phyloP scores from a whole-genome alignment of 2,113 vertebrate species.

The Nannobrachium achirus region DNA sequence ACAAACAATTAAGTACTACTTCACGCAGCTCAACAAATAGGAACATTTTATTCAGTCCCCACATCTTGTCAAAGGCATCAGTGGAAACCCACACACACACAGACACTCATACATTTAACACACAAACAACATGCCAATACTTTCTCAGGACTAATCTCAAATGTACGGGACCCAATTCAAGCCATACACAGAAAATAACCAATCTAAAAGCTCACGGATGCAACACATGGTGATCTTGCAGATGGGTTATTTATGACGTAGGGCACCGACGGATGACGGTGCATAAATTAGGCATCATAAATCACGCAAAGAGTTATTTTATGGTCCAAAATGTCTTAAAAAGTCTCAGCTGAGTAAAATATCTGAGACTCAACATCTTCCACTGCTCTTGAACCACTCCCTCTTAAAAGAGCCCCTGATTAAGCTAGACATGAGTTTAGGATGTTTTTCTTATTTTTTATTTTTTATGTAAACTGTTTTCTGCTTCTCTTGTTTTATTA shows the following conservation, averaged over 20 bases:
- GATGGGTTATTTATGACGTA: too few species aligned
- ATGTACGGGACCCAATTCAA: too few species aligned
- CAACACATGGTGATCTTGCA: too few species aligned
- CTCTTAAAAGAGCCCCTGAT: slow-evolving; percentile 31
- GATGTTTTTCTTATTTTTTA: slow-evolving; percentile 37
- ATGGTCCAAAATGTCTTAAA: slow-evolving; percentile 27
- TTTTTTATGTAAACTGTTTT: slow-evolving; percentile 67
- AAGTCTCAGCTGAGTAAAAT: slow-evolving; percentile 7
- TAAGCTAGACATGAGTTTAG: slow-evolving; percentile 29
- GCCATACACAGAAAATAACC: too few species aligned
- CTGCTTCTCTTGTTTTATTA: slow-evolving; percentile 61
- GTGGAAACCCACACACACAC: not conserved
- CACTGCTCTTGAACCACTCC: slow-evolving; percentile 16
- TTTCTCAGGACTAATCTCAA: slow-evolving; percentile 52
- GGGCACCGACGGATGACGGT: too few species aligned
- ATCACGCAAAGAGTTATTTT: slow-evolving; percentile 8
- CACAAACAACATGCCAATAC: slow-evolving; percentile 33
- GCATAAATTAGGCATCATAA: too few species aligned
- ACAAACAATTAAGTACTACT: too few species aligned
- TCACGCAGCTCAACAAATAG: too few species aligned
- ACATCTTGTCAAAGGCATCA: slow-evolving; percentile 2
- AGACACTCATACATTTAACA: slow-evolving; percentile 11
- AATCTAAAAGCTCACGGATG: too few species aligned
- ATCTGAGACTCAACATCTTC: not conserved
- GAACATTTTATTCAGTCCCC: not conserved